A percentile compares a stretch with the other conserved stretches of the same genome.
Evolutionary conservation across 2,113 vertebrate species (phyloP).

Genomic region (Epinephelus moara): DNA sequence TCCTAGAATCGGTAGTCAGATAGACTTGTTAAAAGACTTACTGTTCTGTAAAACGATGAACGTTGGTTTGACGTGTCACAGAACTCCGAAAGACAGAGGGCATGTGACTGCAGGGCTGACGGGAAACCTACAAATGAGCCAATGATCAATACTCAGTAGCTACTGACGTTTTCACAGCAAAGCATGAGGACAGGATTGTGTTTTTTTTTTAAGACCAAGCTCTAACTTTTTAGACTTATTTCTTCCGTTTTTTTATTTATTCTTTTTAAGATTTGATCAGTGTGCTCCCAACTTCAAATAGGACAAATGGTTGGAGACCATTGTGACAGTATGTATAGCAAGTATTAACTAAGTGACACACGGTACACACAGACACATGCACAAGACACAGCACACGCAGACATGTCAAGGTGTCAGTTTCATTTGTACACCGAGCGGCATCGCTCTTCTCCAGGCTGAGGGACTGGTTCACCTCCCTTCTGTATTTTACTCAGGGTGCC

Average conservation of each 20-base stretch:
- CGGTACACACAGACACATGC: constrained; percentile 60
- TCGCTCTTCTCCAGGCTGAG: constrained; percentile 70
- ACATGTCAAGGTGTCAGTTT: constrained; percentile 72
- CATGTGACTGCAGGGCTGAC: constrained; percentile 60
- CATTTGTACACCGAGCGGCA: constrained; percentile 64
- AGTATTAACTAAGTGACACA: constrained; percentile 60
- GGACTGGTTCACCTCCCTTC: constrained; percentile 82
- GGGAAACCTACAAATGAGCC: constrained; percentile 60
- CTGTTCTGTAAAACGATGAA: constrained; percentile 81
- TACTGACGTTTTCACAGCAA: constrained; percentile 71
- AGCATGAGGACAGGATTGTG: constrained; percentile 67
- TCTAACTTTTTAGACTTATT: constrained; percentile 68
- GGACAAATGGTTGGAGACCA: constrained; percentile 58
- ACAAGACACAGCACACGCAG: constrained; percentile 66
- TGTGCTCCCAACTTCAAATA: constrained; percentile 73
- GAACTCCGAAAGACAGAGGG: constrained; percentile 73
- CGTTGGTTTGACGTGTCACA: constrained; percentile 79
- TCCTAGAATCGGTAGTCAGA: constrained; percentile 87
- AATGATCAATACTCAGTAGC: constrained; percentile 61
- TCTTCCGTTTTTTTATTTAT: constrained; percentile 35
- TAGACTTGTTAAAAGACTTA: constrained; percentile 84
- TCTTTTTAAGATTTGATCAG: constrained; percentile 70
- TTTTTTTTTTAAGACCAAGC: constrained; percentile 68
- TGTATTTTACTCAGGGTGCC: constrained; percentile 89
- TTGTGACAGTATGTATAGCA: constrained; percentile 61